These are phyloP conservation scores for Meliscaeva auricollis DNA, from an alignment of 2,888 invertebrate genomes.

Conservation along the genomic window DNA sequence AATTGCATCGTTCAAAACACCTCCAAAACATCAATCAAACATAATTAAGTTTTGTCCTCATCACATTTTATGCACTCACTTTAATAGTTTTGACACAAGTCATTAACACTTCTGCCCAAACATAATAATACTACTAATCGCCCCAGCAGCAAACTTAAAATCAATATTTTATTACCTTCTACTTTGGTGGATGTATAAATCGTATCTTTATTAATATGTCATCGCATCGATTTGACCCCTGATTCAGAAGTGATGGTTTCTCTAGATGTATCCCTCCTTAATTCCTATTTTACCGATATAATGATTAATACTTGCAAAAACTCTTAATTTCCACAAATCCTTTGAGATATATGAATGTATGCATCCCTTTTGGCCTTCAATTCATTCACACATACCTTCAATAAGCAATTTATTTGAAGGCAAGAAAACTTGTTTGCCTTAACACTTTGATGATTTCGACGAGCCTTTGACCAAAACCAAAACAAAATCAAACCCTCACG, in stretches of 20 bases:
- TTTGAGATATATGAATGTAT: background rate
- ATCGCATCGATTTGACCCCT: conserved; percentile 27
- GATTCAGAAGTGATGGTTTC: background rate
- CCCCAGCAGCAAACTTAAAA: background rate
- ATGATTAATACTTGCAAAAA: conserved; percentile 24
- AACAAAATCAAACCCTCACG: conserved; percentile 15
- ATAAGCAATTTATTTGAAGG: conserved; percentile 24
- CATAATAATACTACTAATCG: background rate
- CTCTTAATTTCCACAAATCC: conserved; percentile 12
- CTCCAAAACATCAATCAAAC: no score
- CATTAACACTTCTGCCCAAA: background rate
- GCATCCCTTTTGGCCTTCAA: background rate
- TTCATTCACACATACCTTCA: background rate
- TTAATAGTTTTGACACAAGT: background rate
- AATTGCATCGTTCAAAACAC: no score
- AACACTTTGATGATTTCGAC: conserved; percentile 49
- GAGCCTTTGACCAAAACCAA: conserved; percentile 29
- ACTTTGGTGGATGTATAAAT: no score
- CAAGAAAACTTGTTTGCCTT: conserved; percentile 40
- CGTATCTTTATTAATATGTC: background rate
- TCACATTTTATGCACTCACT: background rate
- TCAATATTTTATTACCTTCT: conserved; percentile 6
- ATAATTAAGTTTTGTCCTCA: background rate
- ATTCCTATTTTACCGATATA: background rate
- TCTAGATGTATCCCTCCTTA: conserved; percentile 18